These are phyloP conservation scores for Callipepla californica DNA, from an alignment of 2,113 vertebrate genomes.

Conservation along the genomic window DNA sequence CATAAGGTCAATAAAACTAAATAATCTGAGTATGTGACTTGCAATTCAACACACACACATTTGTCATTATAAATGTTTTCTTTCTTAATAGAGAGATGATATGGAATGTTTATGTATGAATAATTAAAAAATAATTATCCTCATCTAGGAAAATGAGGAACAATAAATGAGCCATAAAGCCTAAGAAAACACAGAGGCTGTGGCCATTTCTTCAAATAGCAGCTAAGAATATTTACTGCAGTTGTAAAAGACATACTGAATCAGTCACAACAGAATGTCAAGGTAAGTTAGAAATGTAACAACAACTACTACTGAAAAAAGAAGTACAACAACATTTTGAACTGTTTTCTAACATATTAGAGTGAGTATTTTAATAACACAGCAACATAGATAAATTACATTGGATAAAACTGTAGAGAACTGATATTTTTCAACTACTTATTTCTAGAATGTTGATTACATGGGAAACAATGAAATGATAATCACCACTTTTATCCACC, in stretches of 20 bases:
- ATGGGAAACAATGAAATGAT: not conserved
- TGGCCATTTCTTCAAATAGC: conserved; percentile 46
- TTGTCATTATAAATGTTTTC: conserved; percentile 53
- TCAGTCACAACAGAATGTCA: not conserved
- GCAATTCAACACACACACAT: not conserved
- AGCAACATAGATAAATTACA: not conserved
- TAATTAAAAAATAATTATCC: conserved; percentile 79
- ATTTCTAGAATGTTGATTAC: not conserved
- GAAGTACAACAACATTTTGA: not conserved
- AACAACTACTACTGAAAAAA: not conserved
- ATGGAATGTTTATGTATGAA: conserved; percentile 66
- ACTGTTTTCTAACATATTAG: not conserved
- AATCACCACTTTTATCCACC: not conserved
- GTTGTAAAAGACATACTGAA: not conserved
- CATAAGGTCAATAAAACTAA: conserved; percentile 8
- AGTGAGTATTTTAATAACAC: not conserved
- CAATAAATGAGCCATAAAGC: conserved; percentile 74
- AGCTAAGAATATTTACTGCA: conserved; percentile 48
- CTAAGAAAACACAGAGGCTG: conserved; percentile 65
- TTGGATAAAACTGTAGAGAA: not conserved
- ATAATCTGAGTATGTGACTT: conserved; percentile 24
- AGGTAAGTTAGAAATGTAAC: not conserved
- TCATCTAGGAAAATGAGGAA: conserved; percentile 62
- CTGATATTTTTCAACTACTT: accelerated
- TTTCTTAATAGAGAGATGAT: conserved; percentile 56